Evolutionary conservation across 35 echinoderm and acorn worm genomes (phyloP), one percentile per base, ranked within the genome.

Genomic region (Eucidaris tribuloides): DNA sequence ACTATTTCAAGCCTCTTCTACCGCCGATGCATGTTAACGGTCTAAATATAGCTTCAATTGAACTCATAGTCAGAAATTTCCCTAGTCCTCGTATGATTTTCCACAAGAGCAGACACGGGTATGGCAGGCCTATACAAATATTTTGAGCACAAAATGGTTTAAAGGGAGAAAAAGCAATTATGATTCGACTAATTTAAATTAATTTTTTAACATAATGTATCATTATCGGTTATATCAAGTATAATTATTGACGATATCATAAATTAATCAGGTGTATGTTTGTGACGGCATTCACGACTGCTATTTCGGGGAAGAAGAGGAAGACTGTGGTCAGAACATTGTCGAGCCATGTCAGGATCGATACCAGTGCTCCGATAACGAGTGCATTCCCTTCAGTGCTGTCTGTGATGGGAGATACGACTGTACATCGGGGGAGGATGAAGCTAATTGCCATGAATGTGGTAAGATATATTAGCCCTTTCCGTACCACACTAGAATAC

Each of bases 241-340:
- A 39, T 76, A 42, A 23, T 76, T 24, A 7, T 36, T 42, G 22
- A 42, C 36, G 18, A 43, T n/a, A 5, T 24, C 70, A 23, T 76
- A 42, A 36, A 76, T 76, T 37, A 13, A n/a, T 7, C n/a, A n/a
- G n/a, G 38, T 25, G 33, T 61, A 64, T 18, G 55, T 82, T 7
- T 82, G 80, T 29, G 80, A 82, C 64, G 33, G 56, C 38, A 2
- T 41, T 24, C 7, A 23, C 15, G 57, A 82, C 33, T 82, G 58
- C 25, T 9, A 4, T 3, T 38, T 7, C 31, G 80, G 35, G 5
- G 57, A 82, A 18, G 80, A 82, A 14, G 80, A 82, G 57, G 40
- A 30, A 24, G 23, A 60, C 39, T 82, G 80, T 60, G 28, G 1
- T 41, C 23, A 40, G 2, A n/a, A n/a, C n/a, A n/a, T n/a, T n/a